Evolutionary conservation across 1,140 invertebrate genomes (phyloP).

Genomic region (Tachypleus tridentatus): DNA sequence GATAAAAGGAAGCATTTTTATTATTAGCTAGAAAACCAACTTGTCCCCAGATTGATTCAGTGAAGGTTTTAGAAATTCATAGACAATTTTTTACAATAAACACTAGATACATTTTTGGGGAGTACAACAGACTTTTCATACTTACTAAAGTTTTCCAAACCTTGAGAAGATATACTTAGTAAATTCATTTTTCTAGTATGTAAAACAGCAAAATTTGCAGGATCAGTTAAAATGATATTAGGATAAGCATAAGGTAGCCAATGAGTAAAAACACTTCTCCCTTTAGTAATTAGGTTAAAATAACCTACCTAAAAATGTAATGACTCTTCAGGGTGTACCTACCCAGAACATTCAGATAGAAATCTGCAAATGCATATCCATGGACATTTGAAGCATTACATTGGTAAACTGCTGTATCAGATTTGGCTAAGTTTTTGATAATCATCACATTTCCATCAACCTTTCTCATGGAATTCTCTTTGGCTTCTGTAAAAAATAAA

Average conservation of each 20-base stretch:
- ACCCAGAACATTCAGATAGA: conserved; percentile 91
- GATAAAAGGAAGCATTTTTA: too few species aligned
- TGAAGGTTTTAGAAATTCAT: too few species aligned
- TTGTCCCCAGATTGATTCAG: too few species aligned
- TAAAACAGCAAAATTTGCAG: too few species aligned
- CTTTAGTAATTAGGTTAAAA: background rate
- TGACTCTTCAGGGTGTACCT: conserved; percentile 25
- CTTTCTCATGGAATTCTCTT: conserved; percentile 53
- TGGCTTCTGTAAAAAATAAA: conserved; percentile 41
- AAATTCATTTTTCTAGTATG: too few species aligned
- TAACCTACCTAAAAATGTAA: background rate
- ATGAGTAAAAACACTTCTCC: background rate
- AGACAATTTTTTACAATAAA: too few species aligned
- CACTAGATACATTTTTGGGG: too few species aligned
- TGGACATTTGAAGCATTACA: conserved; percentile 98
- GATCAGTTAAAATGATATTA: conserved; percentile 14
- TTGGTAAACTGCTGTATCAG: conserved; percentile 93
- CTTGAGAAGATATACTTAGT: too few species aligned
- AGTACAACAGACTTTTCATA: too few species aligned
- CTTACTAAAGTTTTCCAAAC: too few species aligned
- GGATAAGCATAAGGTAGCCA: background rate
- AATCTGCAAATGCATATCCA: conserved; percentile 96
- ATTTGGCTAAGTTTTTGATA: conserved; percentile 67
- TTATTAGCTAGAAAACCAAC: too few species aligned
- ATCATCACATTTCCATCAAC: conserved; percentile 53